Evolutionary conservation across 1,140 invertebrate species (phyloP), one percentile per base, ranked within the genome.

Genomic region (Macrobrachium rosenbergii): DNA sequence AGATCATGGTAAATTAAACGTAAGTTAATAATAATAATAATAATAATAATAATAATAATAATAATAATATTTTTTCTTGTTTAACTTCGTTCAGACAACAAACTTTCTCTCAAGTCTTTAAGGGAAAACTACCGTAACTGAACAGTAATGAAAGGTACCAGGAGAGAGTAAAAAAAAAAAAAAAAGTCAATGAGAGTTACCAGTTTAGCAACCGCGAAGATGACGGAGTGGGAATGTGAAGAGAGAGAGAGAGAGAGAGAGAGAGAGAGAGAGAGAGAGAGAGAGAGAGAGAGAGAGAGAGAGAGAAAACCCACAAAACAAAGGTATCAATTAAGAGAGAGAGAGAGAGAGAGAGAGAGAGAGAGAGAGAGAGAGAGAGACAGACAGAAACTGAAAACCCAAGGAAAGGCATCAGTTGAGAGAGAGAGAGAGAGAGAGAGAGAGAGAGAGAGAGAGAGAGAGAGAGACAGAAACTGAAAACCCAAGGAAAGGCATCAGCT

Each of bases 231-330:
- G 28, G 28, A 37, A 37, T 37, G 28, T 3, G 28, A 3, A 37
- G 28, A 37, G 28, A 37, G 28, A 37, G 28, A 37, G 28, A 37
- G 28, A 37, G 28, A 37, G 64, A 2, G 17, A 67, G 16, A 14
- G 64, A 67, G 2, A 67, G 64, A 67, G 64, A 67, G 64, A 67
- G 64, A 67, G 64, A 67, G 17, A 67, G 64, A 67, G 64, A 67
- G 17, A 17, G n/a, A 63, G 62, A 37, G 67, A 28, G 21, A 23
- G 11, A 67, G 64, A 67, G 11, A 67, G 64, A 67, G 64, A 67
- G 64, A 67, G 64, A 67, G 63, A 64, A 12, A 64, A 12, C 5
- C 5, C 5, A n/a, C n/a, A n/a, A n/a, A n/a, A n/a, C n/a, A n/a
- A n/a, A n/a, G n/a, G n/a, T n/a, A n/a, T n/a, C n/a, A n/a, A n/a